Conservation (phyloP, 2,888 invertebrate species). For the Agriotes lineatus region DNA sequence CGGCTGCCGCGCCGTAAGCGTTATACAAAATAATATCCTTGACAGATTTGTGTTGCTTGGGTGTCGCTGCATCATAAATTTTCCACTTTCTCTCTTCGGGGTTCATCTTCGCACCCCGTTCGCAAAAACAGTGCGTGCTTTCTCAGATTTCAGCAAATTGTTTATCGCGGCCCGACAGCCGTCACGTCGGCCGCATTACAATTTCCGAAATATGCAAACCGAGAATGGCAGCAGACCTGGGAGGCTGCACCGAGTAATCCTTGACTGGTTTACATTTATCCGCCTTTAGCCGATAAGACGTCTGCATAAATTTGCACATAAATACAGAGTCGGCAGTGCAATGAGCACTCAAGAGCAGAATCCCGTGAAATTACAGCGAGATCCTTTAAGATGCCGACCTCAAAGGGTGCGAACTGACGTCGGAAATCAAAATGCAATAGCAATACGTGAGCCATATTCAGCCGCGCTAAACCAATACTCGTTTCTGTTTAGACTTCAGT, state of each 20-base stretch:
- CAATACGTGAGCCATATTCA: conserved; percentile 11
- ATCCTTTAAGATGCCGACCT: conserved; percentile 27
- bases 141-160: conserved; percentile 32
- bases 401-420: conserved; percentile 32
- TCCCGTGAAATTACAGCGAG: conserved; percentile 38
- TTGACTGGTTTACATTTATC: conserved; percentile 45
- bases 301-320: conserved; percentile 47
- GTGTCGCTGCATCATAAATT: conserved; percentile 36
- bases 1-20: background rate
- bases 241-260: conserved; percentile 36
- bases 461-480: background rate
- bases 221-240: conserved; percentile 33
- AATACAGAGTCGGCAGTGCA: conserved; percentile 42
- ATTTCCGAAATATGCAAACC: conserved; percentile 34
- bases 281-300: conserved; percentile 46
- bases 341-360: conserved; percentile 40
- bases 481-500: too few relatives aligned
- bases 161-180: conserved; percentile 25
- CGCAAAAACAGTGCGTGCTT: conserved; percentile 23
- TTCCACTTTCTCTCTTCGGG: conserved; percentile 20
- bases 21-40: conserved; percentile 31
- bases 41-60: conserved; percentile 32
- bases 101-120: conserved; percentile 31
- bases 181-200: conserved; percentile 19
- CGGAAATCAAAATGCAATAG: conserved; percentile 25